Conservation (phyloP, 92 coral and sea anemone species). For the Porites divaricata region DNA sequence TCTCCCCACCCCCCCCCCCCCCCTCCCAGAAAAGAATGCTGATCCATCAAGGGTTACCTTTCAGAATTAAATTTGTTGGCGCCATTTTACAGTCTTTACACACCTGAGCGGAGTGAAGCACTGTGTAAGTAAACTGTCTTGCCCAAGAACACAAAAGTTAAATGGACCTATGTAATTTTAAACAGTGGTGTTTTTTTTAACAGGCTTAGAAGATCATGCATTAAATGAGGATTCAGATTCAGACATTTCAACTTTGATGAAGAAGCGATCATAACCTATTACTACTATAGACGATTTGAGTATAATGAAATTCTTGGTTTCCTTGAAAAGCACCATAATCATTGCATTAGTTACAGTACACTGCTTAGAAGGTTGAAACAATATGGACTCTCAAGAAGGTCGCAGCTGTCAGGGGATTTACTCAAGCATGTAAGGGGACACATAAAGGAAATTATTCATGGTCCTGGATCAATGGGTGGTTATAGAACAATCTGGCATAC, state of each 20-base stretch:
- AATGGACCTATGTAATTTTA: too few relatives aligned
- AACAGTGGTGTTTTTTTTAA: not conserved
- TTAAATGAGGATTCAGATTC: slow-evolving; percentile 43
- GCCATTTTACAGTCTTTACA: too few relatives aligned
- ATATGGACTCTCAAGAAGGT: slow-evolving; percentile 50
- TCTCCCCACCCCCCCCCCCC: too few relatives aligned
- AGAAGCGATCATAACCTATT: slow-evolving; percentile 52
- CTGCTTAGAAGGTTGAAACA: slow-evolving; percentile 62
- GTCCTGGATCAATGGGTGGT: slow-evolving; percentile 66
- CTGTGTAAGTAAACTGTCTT: too few relatives aligned
- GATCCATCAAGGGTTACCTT: too few relatives aligned
- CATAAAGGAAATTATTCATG: slow-evolving; percentile 56
- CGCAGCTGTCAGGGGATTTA: slow-evolving; percentile 38
- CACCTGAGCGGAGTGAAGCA: too few relatives aligned
- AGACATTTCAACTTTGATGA: slow-evolving; percentile 55
- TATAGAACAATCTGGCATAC: slow-evolving; percentile 72
- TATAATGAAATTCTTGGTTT: slow-evolving; percentile 54
- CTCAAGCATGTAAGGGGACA: slow-evolving; percentile 49
- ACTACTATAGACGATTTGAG: slow-evolving; percentile 59
- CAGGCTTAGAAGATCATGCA: slow-evolving; percentile 19
- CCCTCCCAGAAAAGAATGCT: too few relatives aligned
- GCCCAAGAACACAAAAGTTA: too few relatives aligned
- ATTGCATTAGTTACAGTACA: slow-evolving; percentile 60
- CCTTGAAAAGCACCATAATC: slow-evolving; percentile 55
- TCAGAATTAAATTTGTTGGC: too few relatives aligned